Evolutionary conservation across 2,113 vertebrate species (phyloP).

Genomic region (Istiophorus platypterus): DNA sequence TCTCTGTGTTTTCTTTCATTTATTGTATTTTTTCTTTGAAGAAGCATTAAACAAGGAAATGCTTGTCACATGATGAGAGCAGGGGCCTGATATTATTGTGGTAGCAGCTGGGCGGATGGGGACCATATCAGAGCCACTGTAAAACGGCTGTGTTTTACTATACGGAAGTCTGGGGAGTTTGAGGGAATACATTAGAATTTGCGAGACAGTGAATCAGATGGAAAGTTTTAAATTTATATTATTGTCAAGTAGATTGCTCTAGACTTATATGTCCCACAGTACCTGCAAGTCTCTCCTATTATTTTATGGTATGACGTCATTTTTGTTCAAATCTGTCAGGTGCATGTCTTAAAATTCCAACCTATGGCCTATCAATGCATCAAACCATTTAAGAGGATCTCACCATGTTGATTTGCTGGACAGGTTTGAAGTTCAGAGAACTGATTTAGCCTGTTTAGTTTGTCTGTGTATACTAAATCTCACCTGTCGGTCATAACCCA

Average conservation of each 20-base stretch:
- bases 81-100: constrained; percentile 64
- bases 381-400: background rate
- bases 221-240: background rate
- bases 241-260: background rate
- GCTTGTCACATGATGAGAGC: constrained; percentile 63
- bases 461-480: constrained; percentile 28
- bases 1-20: constrained; percentile 5
- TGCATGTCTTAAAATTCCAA: background rate
- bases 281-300: background rate
- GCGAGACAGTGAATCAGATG: background rate
- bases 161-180: background rate
- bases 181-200: background rate
- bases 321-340: background rate
- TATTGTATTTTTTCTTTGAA: constrained; percentile 63
- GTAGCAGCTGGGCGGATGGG: constrained; percentile 77
- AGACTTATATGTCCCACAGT: background rate
- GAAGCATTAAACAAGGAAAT: constrained; percentile 78
- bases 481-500: constrained; percentile 88
- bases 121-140: constrained; percentile 70
- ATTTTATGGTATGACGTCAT: background rate
- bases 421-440: background rate
- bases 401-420: background rate
- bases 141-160: constrained; percentile 82
- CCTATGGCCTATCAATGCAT: background rate
- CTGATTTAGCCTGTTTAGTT: background rate